A percentile compares a stretch with the other conserved stretches of the same genome.
These are phyloP conservation scores for Oncorhynchus nerka DNA, from an alignment of 2,113 vertebrate species.

Conservation along the genomic window DNA sequence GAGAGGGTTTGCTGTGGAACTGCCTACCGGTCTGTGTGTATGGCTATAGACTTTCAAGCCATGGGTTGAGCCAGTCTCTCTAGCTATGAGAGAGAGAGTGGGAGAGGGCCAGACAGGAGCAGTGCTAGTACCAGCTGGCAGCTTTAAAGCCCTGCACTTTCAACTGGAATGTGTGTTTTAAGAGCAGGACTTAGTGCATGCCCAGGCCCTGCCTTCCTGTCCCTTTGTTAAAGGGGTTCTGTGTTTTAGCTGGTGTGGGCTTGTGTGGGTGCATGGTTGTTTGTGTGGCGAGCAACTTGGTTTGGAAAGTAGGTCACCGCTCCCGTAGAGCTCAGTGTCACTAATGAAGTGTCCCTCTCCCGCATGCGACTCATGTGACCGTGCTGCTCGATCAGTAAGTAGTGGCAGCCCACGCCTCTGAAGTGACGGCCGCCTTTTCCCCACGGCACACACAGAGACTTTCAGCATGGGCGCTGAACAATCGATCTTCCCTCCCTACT, in stretches of 20 bases:
- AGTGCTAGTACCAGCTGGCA: conserved; percentile 67
- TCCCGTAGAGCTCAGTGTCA: conserved; percentile 49
- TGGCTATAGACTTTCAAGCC: background rate
- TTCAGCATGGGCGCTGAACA: background rate
- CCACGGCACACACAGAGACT: conserved; percentile 18
- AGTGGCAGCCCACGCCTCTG: conserved; percentile 10
- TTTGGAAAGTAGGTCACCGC: conserved; percentile 70
- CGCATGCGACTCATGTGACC: conserved; percentile 6
- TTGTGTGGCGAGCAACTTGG: conserved; percentile 11
- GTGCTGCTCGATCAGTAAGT: conserved; percentile 22
- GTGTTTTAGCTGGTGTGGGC: background rate
- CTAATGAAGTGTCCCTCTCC: conserved; percentile 45
- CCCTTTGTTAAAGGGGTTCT: conserved; percentile 52
- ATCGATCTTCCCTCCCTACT: conserved; percentile 38
- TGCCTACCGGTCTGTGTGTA: background rate
- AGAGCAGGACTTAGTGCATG: conserved; percentile 65
- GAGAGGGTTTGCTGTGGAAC: background rate
- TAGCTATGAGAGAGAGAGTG: background rate
- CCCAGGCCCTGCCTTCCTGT: conserved; percentile 62
- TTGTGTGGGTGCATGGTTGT: conserved; percentile 12
- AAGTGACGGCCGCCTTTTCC: conserved; percentile 16
- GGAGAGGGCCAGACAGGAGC: background rate
- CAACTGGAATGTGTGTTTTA: conserved; percentile 68
- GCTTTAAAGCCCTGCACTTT: conserved; percentile 51
- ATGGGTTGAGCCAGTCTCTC: background rate